Conservation (phyloP, 2,888 invertebrate genomes). For the Oasisia sp. region DNA sequence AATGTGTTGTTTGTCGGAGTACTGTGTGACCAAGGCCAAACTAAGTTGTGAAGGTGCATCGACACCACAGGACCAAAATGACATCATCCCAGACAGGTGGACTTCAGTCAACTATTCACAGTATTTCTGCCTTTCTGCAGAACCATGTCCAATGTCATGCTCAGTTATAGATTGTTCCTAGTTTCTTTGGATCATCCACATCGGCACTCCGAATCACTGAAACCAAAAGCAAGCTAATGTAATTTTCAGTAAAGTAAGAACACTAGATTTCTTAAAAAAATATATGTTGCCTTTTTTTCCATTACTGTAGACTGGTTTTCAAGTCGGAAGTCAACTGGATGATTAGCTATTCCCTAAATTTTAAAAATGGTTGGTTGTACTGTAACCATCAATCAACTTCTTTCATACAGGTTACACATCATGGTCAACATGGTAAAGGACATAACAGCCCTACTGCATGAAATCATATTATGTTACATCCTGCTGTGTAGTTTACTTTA, state of each 20-base stretch:
- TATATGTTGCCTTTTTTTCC: background rate
- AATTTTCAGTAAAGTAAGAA: background rate
- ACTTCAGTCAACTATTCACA: background rate
- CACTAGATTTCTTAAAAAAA: background rate
- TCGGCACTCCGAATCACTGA: background rate
- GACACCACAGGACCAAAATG: background rate
- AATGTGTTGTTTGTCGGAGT: background rate
- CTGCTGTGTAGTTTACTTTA: no score
- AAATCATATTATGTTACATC: no score
- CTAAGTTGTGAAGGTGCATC: no score
- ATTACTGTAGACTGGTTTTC: background rate
- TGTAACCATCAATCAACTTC: no score
- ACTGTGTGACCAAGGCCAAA: no score
- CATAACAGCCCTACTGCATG: no score
- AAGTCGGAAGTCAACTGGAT: background rate
- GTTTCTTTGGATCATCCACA: background rate
- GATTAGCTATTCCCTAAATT: no score
- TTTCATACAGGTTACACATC: no score
- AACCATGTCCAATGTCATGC: background rate
- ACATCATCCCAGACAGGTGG: background rate
- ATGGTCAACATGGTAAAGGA: no score
- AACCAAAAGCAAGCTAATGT: background rate
- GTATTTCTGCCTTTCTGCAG: background rate
- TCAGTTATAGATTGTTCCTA: constrained; percentile 12
- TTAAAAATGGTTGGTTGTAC: no score